Conservation (phyloP, 2,888 invertebrate species). For the Microchrysa polita region DNA sequence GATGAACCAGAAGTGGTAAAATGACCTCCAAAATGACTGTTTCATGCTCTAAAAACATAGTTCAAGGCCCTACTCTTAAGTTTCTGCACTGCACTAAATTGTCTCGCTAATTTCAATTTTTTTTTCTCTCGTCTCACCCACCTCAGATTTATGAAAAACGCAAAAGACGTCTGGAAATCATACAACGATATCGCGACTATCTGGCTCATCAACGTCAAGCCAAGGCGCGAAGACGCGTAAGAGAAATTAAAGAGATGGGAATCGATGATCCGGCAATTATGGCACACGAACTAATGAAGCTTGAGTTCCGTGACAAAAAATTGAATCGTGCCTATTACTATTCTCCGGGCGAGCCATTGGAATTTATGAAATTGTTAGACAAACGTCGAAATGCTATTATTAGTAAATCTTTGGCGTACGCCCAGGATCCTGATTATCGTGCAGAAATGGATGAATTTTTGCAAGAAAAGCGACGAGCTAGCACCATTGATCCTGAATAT, state of each 20-base stretch:
- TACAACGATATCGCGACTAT: slow-evolving; percentile 17
- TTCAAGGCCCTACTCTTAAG: too few species aligned
- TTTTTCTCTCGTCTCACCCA: too few species aligned
- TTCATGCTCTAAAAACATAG: too few species aligned
- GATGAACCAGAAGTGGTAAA: slow-evolving; percentile 21
- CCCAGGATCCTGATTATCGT: slow-evolving; percentile 16
- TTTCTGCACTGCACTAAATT: too few species aligned
- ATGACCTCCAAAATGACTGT: too few species aligned
- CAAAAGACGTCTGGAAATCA: slow-evolving; percentile 7
- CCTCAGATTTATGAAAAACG: slow-evolving; percentile 39
- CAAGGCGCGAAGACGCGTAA: slow-evolving; percentile 30
- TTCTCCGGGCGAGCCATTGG: slow-evolving; percentile 31
- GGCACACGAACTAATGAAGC: slow-evolving; percentile 11
- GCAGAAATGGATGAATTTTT: slow-evolving; percentile 5
- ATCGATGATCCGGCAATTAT: slow-evolving; percentile 3
- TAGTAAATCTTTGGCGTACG: slow-evolving; percentile 9
- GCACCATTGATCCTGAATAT: neutral
- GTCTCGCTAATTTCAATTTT: too few species aligned
- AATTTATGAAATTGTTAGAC: slow-evolving; percentile 22
- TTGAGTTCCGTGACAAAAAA: slow-evolving; percentile 46
- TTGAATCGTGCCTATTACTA: slow-evolving; percentile 45
- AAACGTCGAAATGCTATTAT: neutral
- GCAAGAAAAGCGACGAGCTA: neutral
- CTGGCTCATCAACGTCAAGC: slow-evolving; percentile 3
- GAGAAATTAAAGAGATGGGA: slow-evolving; percentile 6